phyloP scores from a whole-genome alignment of 2,113 vertebrate species.

The Mus spicilegus region DNA sequence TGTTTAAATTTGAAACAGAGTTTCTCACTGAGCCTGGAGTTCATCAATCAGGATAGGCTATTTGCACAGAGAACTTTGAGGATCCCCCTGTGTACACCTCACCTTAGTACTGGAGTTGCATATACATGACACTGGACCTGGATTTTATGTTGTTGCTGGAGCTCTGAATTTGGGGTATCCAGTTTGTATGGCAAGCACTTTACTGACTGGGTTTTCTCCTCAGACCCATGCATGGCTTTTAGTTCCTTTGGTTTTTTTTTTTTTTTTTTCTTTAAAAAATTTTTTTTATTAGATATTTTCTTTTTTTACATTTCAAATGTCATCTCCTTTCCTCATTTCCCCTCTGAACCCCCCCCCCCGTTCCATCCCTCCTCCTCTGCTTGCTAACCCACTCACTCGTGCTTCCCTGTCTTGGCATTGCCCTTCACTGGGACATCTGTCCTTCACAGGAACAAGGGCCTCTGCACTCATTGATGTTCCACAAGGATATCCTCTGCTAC shows the following conservation, averaged over 20 bases:
- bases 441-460: too few relatives aligned
- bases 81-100: not conserved
- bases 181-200: not conserved
- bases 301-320: too few relatives aligned
- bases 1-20: not conserved
- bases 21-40: not conserved
- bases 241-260: not conserved
- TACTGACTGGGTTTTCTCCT: not conserved
- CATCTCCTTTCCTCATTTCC: too few relatives aligned
- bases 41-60: not conserved
- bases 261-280: accelerated
- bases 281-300: too few relatives aligned
- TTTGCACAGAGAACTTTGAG: not conserved
- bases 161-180: not conserved
- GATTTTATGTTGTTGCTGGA: not conserved
- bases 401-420: too few relatives aligned
- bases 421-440: too few relatives aligned
- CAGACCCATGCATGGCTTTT: not conserved
- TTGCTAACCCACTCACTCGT: too few relatives aligned
- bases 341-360: too few relatives aligned
- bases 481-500: too few relatives aligned
- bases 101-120: not conserved
- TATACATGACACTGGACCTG: not conserved
- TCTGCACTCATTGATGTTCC: too few relatives aligned
- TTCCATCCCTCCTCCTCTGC: too few relatives aligned